Conservation (phyloP, 1,140 invertebrate species). For the Drosophila sucinea region DNA sequence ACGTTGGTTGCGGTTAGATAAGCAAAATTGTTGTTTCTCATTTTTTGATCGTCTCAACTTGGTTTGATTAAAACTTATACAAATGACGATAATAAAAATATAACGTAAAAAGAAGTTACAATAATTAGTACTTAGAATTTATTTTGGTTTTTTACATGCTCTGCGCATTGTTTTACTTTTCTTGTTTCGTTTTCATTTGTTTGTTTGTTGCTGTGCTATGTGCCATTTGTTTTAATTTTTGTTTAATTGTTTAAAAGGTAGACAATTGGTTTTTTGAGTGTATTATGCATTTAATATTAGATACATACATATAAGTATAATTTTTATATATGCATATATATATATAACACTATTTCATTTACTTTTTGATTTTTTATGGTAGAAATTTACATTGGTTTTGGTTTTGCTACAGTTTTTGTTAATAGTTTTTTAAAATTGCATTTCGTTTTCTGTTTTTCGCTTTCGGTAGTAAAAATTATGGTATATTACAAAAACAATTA, state of each 20-base stretch:
- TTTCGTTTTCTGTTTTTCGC: not conserved
- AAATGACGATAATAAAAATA: conserved; percentile 4
- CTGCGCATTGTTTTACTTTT: conserved; percentile 56
- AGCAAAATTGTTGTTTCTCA: conserved; percentile 42
- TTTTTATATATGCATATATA: conserved; percentile 63
- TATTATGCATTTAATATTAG: conserved; percentile 74
- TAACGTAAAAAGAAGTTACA: conserved; percentile 59
- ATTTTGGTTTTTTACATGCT: conserved; percentile 82
- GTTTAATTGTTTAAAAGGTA: conserved; percentile 58
- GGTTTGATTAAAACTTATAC: conserved; percentile 76
- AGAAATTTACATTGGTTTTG: conserved; percentile 76
- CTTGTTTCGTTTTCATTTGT: conserved; percentile 1
- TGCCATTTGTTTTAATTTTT: conserved; percentile 50
- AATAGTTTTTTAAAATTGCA: conserved; percentile 51
- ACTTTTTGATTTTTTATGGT: conserved; percentile 20
- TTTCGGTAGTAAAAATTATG: conserved; percentile 51
- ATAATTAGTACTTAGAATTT: conserved; percentile 75
- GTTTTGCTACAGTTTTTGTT: conserved; percentile 70
- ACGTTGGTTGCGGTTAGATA: conserved; percentile 56
- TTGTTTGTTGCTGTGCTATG: conserved; percentile 57
- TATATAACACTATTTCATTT: conserved; percentile 60
- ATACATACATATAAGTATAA: conserved; percentile 55
- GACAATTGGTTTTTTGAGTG: conserved; percentile 74
- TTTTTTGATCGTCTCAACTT: conserved; percentile 73
- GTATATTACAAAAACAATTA: conserved; percentile 76